Evolutionary conservation across 2,888 invertebrate genomes (phyloP), one percentile per base, ranked within the genome.

Genomic region (Polyploca ridens): DNA sequence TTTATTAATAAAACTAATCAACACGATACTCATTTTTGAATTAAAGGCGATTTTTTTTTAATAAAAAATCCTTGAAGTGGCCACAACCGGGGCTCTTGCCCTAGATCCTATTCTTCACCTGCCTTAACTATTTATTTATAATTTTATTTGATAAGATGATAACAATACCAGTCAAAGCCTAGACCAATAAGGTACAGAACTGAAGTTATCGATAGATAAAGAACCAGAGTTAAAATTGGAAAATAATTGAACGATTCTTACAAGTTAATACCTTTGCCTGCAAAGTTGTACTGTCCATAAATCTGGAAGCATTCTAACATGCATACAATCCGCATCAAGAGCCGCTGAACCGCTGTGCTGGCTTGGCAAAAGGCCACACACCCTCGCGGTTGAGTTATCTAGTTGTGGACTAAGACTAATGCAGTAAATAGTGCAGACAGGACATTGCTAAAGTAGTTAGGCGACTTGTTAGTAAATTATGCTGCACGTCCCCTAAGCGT

Each of bases 281-380:
- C 77, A 79, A 83, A 86, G 78, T 83, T 77, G 19, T 54, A 54
- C 77, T 73, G 59, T 66, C 71, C 75, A 81, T 87, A 85, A 87
- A 88, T 87, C 86, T 84, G 82, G 75, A 73, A 69, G 76, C 69
- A 78, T 74, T 78, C 75, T 69, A 78, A 80, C 79, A 79, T 77
- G 76, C 74, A 78, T 79, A 77, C 78, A 77, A 74, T 72, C 74
- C 69, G 75, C 75, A 77, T 73, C 70, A 72, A 77, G 73, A 77
- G 69, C 69, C 75, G 73, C 84, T 79, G 84, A 85, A 85, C 85
- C 83, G 81, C 84, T 78, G 69, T 19, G 14, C 54, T 54, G 54
- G 72, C 77, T 86, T 91, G 91, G 92, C 92, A 86, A 68, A 67
- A 70, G 73, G 91, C 91, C 91, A 90, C 84, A 82, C 83, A 82